These are phyloP conservation scores for Periophthalmus modestus DNA, from an alignment of 2,113 vertebrate species.

Conservation along the genomic window DNA sequence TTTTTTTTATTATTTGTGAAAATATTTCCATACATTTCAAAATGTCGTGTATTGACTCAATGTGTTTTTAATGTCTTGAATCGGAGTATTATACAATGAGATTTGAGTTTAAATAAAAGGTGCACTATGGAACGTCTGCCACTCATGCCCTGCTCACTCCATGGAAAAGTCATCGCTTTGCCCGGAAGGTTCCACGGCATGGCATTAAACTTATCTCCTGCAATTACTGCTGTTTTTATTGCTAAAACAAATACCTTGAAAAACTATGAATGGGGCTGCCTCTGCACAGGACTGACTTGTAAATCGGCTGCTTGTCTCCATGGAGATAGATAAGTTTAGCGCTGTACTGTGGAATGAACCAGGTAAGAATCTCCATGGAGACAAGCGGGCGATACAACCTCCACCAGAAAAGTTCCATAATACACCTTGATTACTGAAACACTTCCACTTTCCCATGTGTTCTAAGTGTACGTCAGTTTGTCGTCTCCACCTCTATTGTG, in stretches of 20 bases:
- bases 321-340: no score
- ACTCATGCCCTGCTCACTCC: no score
- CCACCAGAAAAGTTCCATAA: background rate
- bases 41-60: background rate
- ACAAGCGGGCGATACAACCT: background rate
- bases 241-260: no score
- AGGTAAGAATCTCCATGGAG: background rate
- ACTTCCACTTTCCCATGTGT: background rate
- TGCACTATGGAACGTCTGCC: background rate
- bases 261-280: no score
- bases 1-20: background rate
- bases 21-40: no score
- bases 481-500: constrained; percentile 66
- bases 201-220: no score
- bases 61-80: background rate
- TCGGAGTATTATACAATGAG: background rate
- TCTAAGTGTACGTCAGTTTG: constrained; percentile 9
- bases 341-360: no score
- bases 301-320: no score
- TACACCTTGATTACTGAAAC: background rate
- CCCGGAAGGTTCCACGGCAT: no score
- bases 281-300: no score
- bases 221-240: no score
- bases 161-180: no score
- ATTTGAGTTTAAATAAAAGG: background rate